Base-by-base conservation (phyloP, 2,888 invertebrate species). In the Ectobius pallidus region DNA sequence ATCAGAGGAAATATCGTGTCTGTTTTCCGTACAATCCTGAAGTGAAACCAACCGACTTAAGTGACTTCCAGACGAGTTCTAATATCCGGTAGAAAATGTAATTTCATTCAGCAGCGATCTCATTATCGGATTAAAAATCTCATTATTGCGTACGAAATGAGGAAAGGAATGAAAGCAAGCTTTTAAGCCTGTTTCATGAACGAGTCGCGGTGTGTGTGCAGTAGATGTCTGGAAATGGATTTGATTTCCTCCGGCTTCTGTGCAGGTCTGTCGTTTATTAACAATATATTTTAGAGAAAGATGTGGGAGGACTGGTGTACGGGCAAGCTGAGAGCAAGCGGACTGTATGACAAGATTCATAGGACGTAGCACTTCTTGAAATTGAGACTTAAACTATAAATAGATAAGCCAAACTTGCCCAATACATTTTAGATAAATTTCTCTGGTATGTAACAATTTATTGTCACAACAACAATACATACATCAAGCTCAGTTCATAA, bases 41-140 rank as follows among this genome's bases (percentile, higher is more conserved):
- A 58, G n/a, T 58, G 58, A 30, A 32, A 58, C 32, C 58, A 58
- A 30, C 25, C 16, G 14, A 30, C 30, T 30, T 3, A 30, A 58
- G 32, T 58, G 6, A 7, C 25, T 25, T 22, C 52, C 25, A 52
- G 1, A 6, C 3, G 30, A 58, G 1, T 30, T 58, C 4, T 58
- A 58, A 58, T 58, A 58, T 58, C 58, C 58, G 27, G 58, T 32
- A 30, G 30, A 58, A 52, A 58, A 58, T 58, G 58, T 32, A 30
- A 32, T 58, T 58, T 58, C 30, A 58, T 58, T 58, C 58, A 58
- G 32, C 1, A 32, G 2, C 22, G 16, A 58, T 32, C 32, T 30
- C 30, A n/a, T n/a, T 58, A 58, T 32, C 32, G 32, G 58, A 58
- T 58, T 58, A 58, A 58, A 55, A 30, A 58, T 58, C 32, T 25